These are phyloP conservation scores for Agrilus planipennis DNA, from an alignment of 1,140 invertebrate genomes.

Conservation along the genomic window DNA sequence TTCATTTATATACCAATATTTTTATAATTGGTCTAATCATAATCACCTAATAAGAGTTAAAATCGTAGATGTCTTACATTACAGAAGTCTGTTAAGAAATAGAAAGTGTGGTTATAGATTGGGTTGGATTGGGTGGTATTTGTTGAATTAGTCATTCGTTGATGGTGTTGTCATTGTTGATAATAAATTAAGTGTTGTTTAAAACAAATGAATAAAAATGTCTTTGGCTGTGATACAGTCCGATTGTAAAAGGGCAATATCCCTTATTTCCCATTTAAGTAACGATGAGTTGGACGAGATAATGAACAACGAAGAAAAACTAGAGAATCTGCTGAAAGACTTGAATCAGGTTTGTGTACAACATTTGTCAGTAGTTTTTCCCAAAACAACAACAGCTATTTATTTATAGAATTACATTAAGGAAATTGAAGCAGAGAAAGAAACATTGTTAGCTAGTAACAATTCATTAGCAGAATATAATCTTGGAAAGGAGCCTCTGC, in stretches of 20 bases:
- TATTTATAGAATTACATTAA: conserved; percentile 49
- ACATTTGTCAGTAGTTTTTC: conserved; percentile 7
- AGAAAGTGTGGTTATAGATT: too few relatives aligned
- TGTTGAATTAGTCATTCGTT: too few relatives aligned
- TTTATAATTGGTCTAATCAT: too few relatives aligned
- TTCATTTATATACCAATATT: too few relatives aligned
- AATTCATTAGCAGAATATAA: conserved; percentile 79
- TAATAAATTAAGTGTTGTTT: conserved; percentile 1
- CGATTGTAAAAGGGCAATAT: conserved; percentile 19
- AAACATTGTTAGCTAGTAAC: conserved; percentile 73
- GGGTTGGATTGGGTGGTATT: too few relatives aligned
- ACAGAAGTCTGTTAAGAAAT: too few relatives aligned
- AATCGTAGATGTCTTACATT: neutral
- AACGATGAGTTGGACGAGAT: conserved; percentile 72
- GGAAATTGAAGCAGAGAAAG: conserved; percentile 68
- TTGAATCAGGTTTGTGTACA: conserved; percentile 66
- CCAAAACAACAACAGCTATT: neutral
- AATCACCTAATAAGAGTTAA: neutral
- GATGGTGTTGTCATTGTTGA: neutral
- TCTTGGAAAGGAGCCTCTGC: conserved; percentile 64
- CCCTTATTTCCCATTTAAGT: conserved; percentile 33
- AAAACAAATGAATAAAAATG: conserved; percentile 14
- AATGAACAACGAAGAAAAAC: conserved; percentile 70
- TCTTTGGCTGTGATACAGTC: conserved; percentile 19
- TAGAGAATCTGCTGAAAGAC: conserved; percentile 66